These are phyloP conservation scores for Drosophila lowei DNA, from an alignment of 1,140 invertebrate genomes.

Conservation along the genomic window DNA sequence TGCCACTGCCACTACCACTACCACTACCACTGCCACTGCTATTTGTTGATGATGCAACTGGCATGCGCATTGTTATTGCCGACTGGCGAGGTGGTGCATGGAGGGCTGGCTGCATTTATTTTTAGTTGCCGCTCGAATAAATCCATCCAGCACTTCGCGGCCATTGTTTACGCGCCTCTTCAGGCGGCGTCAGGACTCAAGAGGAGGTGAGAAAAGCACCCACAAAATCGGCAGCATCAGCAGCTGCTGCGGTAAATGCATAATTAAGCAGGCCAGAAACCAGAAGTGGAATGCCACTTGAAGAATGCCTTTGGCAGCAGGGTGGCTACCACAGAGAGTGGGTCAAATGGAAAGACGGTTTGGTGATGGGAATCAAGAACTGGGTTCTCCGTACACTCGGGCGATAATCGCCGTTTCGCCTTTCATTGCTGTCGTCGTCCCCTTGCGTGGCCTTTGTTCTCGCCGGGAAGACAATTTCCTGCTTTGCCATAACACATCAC, in stretches of 20 bases:
- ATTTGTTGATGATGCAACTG: constrained; percentile 44
- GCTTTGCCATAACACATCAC: constrained; percentile 62
- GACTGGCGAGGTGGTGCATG: constrained; percentile 25
- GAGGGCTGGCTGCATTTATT: constrained; percentile 59
- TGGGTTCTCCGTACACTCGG: constrained; percentile 7
- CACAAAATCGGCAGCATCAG: constrained; percentile 6
- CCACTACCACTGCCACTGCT: not conserved
- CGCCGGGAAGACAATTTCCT: constrained; percentile 26
- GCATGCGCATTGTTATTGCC: constrained; percentile 71
- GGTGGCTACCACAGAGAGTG: not conserved
- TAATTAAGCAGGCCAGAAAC: constrained; percentile 61
- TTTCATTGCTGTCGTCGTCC: constrained; percentile 31
- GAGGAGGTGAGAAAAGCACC: too few species aligned
- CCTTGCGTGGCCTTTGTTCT: not conserved
- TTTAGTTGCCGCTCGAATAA: constrained; percentile 70
- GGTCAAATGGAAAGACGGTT: too few species aligned
- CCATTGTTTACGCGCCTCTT: constrained; percentile 40
- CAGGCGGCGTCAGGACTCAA: not conserved
- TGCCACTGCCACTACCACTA: not conserved
- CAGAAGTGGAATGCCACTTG: constrained; percentile 6
- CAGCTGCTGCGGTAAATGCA: constrained; percentile 51
- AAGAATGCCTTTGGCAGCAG: not conserved
- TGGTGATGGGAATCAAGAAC: not conserved
- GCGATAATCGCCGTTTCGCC: constrained; percentile 29
- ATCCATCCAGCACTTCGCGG: constrained; percentile 43